Percentiles rank a stretch among this genome's conserved stretches.
phyloP scores from a whole-genome alignment of 2,888 invertebrate genomes.

The Urechis unicinctus region DNA sequence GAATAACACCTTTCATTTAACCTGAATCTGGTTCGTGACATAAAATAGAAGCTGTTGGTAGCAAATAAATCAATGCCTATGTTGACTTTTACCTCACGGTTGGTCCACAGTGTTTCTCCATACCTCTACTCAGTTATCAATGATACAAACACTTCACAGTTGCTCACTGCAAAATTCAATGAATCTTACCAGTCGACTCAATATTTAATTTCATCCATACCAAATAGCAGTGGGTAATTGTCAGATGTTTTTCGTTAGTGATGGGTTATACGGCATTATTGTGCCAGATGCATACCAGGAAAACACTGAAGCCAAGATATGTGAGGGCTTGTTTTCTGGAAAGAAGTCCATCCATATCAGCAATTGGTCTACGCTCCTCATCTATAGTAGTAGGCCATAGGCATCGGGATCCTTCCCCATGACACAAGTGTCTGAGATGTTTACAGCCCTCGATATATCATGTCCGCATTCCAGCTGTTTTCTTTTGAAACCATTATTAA shows the following conservation, averaged over 20 bases:
- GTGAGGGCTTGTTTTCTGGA: conserved; percentile 40
- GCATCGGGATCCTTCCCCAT: no score
- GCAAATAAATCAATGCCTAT: no score
- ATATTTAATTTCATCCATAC: conserved; percentile 50
- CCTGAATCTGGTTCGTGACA: neutral
- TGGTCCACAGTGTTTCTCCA: conserved; percentile 51
- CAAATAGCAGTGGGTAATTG: conserved; percentile 12
- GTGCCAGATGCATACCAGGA: conserved; percentile 38
- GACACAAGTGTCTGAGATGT: no score
- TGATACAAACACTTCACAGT: conserved; percentile 49
- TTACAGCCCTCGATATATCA: no score
- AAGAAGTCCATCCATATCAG: no score
- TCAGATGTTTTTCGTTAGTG: neutral
- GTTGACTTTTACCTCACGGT: conserved; percentile 51
- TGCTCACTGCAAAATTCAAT: conserved; percentile 48
- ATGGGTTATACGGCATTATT: neutral
- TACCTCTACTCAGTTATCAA: conserved; percentile 48
- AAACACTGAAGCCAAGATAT: conserved; percentile 45
- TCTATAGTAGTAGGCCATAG: no score
- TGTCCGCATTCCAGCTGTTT: no score
- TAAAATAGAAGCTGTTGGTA: neutral
- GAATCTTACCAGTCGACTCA: conserved; percentile 52
- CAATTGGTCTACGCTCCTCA: no score
- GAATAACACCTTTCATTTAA: neutral
- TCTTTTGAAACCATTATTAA: no score